Percentiles rank a stretch among this genome's conserved stretches.
Conservation (phyloP, 1,140 invertebrate genomes). For the Papilio dardanus region DNA sequence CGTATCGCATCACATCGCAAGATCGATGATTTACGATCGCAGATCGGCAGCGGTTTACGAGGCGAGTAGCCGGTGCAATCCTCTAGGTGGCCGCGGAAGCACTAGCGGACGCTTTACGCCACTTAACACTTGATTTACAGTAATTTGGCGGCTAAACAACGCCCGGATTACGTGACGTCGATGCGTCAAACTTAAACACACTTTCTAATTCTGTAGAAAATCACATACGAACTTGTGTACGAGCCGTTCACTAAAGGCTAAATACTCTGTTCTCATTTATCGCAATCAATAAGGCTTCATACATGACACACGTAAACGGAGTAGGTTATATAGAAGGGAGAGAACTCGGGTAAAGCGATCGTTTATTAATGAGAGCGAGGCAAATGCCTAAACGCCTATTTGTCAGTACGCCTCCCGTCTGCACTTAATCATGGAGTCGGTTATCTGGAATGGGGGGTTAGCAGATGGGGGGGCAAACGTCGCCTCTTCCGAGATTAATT, state of each 20-base stretch:
- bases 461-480: slow-evolving; percentile 54
- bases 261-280: background rate
- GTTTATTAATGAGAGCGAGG: slow-evolving; percentile 72
- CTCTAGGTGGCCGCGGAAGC: slow-evolving; percentile 63
- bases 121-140: slow-evolving; percentile 59
- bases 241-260: background rate
- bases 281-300: slow-evolving; percentile 22
- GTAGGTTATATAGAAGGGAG: slow-evolving; percentile 32
- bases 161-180: slow-evolving; percentile 57
- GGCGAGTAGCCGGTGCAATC: slow-evolving; percentile 50
- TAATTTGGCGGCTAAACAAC: slow-evolving; percentile 57
- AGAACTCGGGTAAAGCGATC: slow-evolving; percentile 48
- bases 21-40: slow-evolving; percentile 72
- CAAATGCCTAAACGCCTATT: slow-evolving; percentile 80
- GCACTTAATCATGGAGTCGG: slow-evolving; percentile 73
- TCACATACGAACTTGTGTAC: background rate
- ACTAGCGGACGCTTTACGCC: slow-evolving; percentile 51
- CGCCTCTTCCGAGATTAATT: slow-evolving; percentile 75
- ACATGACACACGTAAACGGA: background rate
- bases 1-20: slow-evolving; percentile 73
- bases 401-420: slow-evolving; percentile 79
- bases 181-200: slow-evolving; percentile 35
- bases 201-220: background rate
- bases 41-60: slow-evolving; percentile 70
- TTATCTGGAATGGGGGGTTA: slow-evolving; percentile 55